Conservation (phyloP, 1,140 invertebrate species). For the Zaprionus tsacasi region DNA sequence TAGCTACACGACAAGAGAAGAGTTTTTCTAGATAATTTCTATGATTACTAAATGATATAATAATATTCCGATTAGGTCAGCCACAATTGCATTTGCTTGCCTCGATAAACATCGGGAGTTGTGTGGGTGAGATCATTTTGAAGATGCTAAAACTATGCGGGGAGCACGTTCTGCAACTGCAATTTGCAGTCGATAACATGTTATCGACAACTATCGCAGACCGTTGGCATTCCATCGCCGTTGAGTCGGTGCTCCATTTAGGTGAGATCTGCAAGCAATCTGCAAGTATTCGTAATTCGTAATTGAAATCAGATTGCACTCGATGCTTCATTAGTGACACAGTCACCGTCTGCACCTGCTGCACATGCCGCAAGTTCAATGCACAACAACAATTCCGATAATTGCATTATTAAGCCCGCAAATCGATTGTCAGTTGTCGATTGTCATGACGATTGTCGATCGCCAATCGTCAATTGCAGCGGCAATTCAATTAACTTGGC, state of each 20-base stretch:
- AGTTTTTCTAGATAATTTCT: too few species aligned
- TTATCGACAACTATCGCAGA: background rate
- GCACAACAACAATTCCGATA: slow-evolving; percentile 21
- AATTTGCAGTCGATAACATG: background rate
- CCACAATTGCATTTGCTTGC: background rate
- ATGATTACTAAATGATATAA: background rate
- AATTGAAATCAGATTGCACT: slow-evolving; percentile 10
- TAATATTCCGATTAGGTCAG: background rate
- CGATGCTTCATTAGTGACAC: slow-evolving; percentile 33
- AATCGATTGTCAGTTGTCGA: background rate
- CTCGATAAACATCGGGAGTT: background rate
- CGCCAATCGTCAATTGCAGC: slow-evolving; percentile 10
- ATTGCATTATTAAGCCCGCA: slow-evolving; percentile 28
- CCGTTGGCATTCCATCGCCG: slow-evolving; percentile 6
- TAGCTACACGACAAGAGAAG: too few species aligned
- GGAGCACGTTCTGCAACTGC: slow-evolving; percentile 1
- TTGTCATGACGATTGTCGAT: slow-evolving; percentile 6
- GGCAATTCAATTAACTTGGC: slow-evolving; percentile 30
- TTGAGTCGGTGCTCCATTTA: background rate
- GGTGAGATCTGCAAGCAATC: slow-evolving; percentile 14
- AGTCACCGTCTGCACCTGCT: slow-evolving; percentile 8
- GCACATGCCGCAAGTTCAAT: slow-evolving; percentile 39
- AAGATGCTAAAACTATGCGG: background rate
- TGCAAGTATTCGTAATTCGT: slow-evolving; percentile 3
- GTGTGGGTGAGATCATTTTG: background rate